Conservation (phyloP, 2,797 vertebrate species). For the Sebastes trivittatus region DNA sequence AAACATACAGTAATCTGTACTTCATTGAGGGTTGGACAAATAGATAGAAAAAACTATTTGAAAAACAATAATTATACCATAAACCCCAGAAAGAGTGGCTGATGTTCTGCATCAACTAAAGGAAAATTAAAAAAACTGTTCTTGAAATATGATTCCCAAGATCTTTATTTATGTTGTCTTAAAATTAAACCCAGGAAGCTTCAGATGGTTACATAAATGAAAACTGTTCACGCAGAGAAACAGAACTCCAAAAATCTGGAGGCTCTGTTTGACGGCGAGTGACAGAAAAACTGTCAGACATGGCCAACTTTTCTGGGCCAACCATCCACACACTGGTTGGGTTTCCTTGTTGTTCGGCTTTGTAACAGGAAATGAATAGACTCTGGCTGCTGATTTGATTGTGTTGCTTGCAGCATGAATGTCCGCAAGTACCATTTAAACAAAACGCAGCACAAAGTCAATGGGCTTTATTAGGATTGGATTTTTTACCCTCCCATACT, state of each 20-base stretch:
- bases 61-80: not conserved
- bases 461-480: constrained; percentile 22
- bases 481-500: constrained; percentile 16
- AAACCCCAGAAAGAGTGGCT: not conserved
- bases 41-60: not conserved
- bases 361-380: constrained; percentile 2
- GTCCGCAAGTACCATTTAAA: constrained; percentile 21
- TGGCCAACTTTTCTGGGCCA: not conserved
- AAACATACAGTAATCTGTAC: not conserved
- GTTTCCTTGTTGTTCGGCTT: constrained; percentile 13
- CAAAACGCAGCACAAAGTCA: constrained; percentile 35
- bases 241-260: constrained; percentile 24
- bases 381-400: not conserved
- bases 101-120: not conserved
- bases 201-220: constrained; percentile 6
- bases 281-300: not conserved
- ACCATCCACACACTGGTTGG: not conserved
- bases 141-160: not conserved
- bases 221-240: constrained; percentile 23
- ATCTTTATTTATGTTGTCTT: not conserved
- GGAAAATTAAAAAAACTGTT: not conserved
- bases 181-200: not conserved
- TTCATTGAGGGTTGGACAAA: not conserved
- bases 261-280: constrained; percentile 9
- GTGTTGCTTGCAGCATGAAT: constrained; percentile 19